phyloP scores from a whole-genome alignment of 2,113 vertebrate species.

The Anhinga rufa region DNA sequence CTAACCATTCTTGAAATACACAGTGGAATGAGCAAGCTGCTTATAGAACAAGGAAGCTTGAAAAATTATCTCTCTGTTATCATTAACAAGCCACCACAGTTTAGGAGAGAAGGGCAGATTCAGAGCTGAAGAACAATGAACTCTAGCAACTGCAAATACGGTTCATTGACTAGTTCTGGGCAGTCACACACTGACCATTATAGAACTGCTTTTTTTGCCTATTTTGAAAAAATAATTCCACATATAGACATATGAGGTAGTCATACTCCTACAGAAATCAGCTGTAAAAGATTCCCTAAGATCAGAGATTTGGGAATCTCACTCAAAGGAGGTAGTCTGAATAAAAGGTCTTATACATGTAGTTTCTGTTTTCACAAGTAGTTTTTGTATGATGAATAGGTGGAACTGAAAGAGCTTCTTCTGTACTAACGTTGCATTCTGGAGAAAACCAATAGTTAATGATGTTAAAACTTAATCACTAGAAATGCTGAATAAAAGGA shows the following conservation, averaged over 20 bases:
- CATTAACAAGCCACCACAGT: neutral
- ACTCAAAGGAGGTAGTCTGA: neutral
- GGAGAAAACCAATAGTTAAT: neutral
- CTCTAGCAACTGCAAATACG: neutral
- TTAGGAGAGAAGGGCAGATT: neutral
- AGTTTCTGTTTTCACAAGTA: neutral
- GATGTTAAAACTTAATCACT: neutral
- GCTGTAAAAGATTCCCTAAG: neutral
- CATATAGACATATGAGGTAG: neutral
- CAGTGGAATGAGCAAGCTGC: neutral
- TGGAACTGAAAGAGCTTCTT: neutral
- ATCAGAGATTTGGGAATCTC: neutral
- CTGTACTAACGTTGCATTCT: neutral
- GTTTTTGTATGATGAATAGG: neutral
- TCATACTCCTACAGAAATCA: neutral
- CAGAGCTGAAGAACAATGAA: neutral
- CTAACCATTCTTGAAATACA: neutral
- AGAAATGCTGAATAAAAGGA: neutral
- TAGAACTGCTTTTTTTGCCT: neutral
- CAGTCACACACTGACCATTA: neutral
- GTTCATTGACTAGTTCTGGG: neutral
- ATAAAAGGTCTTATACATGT: neutral
- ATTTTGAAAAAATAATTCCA: neutral
- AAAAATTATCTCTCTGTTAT: neutral
- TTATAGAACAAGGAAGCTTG: neutral